Evolutionary conservation across 2,888 invertebrate species (phyloP), one percentile per base, ranked within the genome.

Genomic region (Daptonema setosum): DNA sequence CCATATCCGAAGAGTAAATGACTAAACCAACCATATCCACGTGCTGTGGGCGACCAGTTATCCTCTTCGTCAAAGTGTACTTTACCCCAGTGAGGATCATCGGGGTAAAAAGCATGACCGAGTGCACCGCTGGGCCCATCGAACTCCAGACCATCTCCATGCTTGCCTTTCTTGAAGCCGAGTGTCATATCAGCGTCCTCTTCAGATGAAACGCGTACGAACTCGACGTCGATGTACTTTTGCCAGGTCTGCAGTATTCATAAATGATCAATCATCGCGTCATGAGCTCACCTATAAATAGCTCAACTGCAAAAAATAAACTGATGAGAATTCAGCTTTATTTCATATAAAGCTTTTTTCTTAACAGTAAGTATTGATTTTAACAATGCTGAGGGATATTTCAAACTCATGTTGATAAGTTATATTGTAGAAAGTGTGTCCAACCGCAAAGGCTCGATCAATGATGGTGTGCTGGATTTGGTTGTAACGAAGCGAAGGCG

Each of bases 1-100:
- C 35, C 35, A 11, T 35, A 11, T 17, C 8, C 35, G 17, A 17
- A 17, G 17, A 35, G 35, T 35, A 8, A 8, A 35, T 35, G 17
- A 35, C 35, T 17, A 35, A 5, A 45, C 45, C n/a, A 8, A 45
- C 45, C 45, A 3, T n/a, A 22, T n/a, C n/a, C 11, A 5, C 45
- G 45, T 8, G n/a, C 45, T 3, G 45, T 45, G 11, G 45, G 17
- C 17, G 22, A 2, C 93, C 93, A 93, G 62, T 80, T 77, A 73
- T 93, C 93, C 43, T 85, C 81, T 65, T 90, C 88, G 71, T 93
- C 93, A 68, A 93, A 93, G 75, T 93, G 93, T 47, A 88, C 90
- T 71, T 60, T 58, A 3, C 60, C 60, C 26, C 57, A 28, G n/a
- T 53, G 45, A 22, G 29, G 50, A 70, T 87, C 91, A 57, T 66